These are phyloP conservation scores for Eulacestoma nigropectus DNA, from an alignment of 2,113 vertebrate genomes.

Conservation along the genomic window DNA sequence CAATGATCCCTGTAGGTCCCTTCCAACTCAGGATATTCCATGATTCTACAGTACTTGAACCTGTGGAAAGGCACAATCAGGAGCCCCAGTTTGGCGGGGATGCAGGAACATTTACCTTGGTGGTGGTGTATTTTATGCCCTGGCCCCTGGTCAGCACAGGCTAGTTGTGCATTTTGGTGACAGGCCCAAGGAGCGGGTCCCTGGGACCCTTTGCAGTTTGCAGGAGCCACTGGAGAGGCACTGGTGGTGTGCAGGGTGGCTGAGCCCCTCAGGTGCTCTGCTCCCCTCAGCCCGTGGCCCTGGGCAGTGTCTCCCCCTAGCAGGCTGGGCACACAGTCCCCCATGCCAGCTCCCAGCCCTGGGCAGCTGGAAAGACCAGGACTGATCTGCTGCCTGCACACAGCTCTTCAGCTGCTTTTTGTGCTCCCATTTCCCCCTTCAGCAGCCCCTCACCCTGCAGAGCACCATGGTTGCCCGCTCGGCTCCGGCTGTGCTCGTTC, in stretches of 20 bases:
- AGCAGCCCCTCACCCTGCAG: not conserved
- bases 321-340: not conserved
- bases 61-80: not conserved
- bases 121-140: not conserved
- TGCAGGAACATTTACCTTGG: not conserved
- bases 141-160: not conserved
- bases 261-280: not conserved
- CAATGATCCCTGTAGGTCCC: not conserved
- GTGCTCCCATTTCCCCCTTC: not conserved
- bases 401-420: not conserved
- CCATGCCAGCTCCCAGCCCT: not conserved
- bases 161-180: not conserved
- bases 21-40: not conserved
- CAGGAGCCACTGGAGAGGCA: not conserved
- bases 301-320: not conserved
- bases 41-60: not conserved
- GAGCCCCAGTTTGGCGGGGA: not conserved
- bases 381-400: not conserved
- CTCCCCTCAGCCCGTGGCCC: not conserved
- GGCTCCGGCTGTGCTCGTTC: rapidly evolving
- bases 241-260: not conserved
- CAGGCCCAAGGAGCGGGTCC: not conserved
- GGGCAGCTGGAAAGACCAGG: not conserved
- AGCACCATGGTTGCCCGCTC: rapidly evolving
- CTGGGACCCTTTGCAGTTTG: not conserved